Percentiles rank a stretch among this genome's conserved stretches.
phyloP scores from a whole-genome alignment of 1,140 invertebrate species.

The Dendrolimus punctatus region DNA sequence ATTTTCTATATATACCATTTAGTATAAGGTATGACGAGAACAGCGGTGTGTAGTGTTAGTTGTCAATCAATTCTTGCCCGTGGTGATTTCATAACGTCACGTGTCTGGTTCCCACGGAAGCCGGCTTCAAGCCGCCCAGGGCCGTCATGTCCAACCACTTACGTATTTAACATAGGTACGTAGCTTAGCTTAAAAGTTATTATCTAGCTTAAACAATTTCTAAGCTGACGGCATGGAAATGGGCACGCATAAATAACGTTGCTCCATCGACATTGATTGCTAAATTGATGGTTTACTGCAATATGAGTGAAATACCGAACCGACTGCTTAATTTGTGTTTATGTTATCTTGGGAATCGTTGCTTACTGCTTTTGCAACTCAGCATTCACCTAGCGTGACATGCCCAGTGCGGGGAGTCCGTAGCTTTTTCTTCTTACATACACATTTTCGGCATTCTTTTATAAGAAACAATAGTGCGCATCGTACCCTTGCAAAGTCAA shows the following conservation, averaged over 20 bases:
- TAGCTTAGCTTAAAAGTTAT: slow-evolving; percentile 62
- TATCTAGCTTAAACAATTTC: slow-evolving; percentile 63
- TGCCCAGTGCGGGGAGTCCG: no score
- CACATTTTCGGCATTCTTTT: no score
- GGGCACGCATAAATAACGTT: slow-evolving; percentile 55
- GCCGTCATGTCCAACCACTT: slow-evolving; percentile 66
- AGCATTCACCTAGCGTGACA: no score
- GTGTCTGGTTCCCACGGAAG: slow-evolving; percentile 66
- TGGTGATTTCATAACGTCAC: slow-evolving; percentile 63
- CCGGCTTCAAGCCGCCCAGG: slow-evolving; percentile 52
- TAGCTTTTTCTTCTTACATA: no score
- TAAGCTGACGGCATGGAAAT: slow-evolving; percentile 50
- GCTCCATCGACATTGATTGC: slow-evolving; percentile 25
- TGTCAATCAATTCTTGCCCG: slow-evolving; percentile 67
- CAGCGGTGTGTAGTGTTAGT: slow-evolving; percentile 20
- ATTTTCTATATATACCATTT: no score
- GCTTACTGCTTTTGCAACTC: no score
- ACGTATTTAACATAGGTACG: slow-evolving; percentile 65
- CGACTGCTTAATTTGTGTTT: slow-evolving; percentile 4
- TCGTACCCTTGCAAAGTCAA: no score
- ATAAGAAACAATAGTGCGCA: no score
- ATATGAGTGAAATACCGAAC: slow-evolving; percentile 19
- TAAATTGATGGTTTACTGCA: slow-evolving; percentile 25
- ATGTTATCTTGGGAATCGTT: no score
- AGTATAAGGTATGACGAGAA: slow-evolving; percentile 17